Conservation (phyloP, 2,888 invertebrate species). For the Tubulanus polymorphus region DNA sequence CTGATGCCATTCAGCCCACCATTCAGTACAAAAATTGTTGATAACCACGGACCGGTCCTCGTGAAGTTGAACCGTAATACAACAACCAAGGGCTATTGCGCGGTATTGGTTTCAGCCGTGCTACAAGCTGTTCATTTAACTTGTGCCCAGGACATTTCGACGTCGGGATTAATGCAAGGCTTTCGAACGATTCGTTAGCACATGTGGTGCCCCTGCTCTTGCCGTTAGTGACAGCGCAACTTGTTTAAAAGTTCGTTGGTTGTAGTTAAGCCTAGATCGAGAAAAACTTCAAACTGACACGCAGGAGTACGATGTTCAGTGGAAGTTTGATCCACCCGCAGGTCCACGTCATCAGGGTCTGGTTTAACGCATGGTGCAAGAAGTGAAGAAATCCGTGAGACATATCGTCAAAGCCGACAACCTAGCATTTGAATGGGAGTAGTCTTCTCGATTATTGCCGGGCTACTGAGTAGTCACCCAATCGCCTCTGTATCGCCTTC, state of each 20-base stretch:
- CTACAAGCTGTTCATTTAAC: conserved; percentile 1
- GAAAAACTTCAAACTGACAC: neutral
- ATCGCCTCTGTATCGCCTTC: neutral
- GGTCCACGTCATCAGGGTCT: conserved; percentile 4
- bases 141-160: neutral
- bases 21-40: neutral
- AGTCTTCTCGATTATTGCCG: neutral
- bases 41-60: neutral
- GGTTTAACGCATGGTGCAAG: neutral
- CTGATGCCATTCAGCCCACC: conserved; percentile 8
- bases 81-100: conserved; percentile 1
- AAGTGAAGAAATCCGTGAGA: neutral
- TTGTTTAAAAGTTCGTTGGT: neutral
- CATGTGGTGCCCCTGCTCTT: neutral
- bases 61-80: conserved; percentile 3
- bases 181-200: conserved; percentile 1
- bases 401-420: neutral
- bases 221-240: conserved; percentile 3
- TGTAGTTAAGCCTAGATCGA: neutral
- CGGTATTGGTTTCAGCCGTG: conserved; percentile 2
- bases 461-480: neutral
- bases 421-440: no score
- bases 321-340: conserved; percentile 2
- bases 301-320: neutral
- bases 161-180: conserved; percentile 1